Percentiles rank a stretch among this genome's conserved stretches.
These are phyloP conservation scores for Epinotia nisella DNA, from an alignment of 2,888 invertebrate species.

Conservation along the genomic window DNA sequence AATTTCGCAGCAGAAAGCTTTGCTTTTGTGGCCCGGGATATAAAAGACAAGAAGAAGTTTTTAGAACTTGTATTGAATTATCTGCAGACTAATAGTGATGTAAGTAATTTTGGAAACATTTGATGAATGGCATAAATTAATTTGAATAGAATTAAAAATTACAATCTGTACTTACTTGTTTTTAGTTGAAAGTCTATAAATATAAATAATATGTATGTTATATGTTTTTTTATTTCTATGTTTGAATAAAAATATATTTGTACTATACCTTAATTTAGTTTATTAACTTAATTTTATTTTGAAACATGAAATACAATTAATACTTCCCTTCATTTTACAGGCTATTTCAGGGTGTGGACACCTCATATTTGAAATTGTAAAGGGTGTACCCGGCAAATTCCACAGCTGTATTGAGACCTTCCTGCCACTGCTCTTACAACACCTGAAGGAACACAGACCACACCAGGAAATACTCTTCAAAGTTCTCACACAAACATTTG, in stretches of 20 bases:
- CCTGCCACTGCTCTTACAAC: conserved; percentile 87
- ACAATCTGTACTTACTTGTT: not conserved
- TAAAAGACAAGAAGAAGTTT: conserved; percentile 91
- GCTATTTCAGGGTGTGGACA: conserved; percentile 92
- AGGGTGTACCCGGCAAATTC: conserved; percentile 92
- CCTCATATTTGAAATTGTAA: conserved; percentile 94
- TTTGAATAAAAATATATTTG: too few relatives aligned
- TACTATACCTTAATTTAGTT: too few relatives aligned
- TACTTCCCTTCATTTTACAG: conserved; percentile 73
- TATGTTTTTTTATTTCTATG: too few relatives aligned
- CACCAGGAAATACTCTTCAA: conserved; percentile 85
- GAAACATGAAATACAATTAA: not conserved
- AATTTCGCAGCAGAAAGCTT: conserved; percentile 98
- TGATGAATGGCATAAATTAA: not conserved
- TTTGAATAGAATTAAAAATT: not conserved
- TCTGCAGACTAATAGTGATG: conserved; percentile 87
- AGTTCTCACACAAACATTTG: conserved; percentile 87
- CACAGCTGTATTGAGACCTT: conserved; percentile 92
- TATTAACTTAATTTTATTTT: not conserved
- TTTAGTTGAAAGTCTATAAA: too few relatives aligned
- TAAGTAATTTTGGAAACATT: conserved; percentile 77
- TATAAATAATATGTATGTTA: too few relatives aligned
- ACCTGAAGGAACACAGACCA: conserved; percentile 80
- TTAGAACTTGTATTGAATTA: conserved; percentile 88
- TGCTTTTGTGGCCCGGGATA: conserved; percentile 96